A percentile compares a stretch with the other conserved stretches of the same genome.
Conservation (phyloP, 2,113 vertebrate species). For the Nycticryphes semicollaris region DNA sequence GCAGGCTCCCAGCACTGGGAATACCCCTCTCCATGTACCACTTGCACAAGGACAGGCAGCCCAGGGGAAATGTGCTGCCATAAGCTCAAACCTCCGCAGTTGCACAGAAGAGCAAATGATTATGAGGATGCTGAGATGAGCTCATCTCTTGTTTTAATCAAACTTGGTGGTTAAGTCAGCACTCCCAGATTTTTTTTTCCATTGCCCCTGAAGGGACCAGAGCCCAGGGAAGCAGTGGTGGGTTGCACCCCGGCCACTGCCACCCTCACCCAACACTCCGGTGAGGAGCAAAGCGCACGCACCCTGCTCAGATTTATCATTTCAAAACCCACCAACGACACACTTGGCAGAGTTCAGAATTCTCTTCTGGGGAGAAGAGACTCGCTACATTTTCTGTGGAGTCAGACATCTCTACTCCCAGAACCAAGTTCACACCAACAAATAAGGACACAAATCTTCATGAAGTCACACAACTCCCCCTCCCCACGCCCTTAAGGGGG, state of each 20-base stretch:
- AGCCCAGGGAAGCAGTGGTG: not conserved
- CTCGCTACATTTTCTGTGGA: not conserved
- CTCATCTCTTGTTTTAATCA: not conserved
- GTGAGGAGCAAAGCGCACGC: not conserved
- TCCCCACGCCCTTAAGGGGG: not conserved
- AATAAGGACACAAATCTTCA: not conserved
- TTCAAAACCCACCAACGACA: not conserved
- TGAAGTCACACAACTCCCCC: not conserved
- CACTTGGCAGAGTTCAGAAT: not conserved
- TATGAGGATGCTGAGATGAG: not conserved
- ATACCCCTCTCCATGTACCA: fast-evolving
- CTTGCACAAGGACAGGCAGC: not conserved
- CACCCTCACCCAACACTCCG: fast-evolving
- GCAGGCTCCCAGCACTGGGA: not conserved
- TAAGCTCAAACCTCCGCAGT: not conserved
- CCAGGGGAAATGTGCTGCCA: not conserved
- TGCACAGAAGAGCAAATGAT: not conserved
- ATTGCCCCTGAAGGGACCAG: not conserved
- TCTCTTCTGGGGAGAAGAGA: not conserved
- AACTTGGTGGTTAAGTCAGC: not conserved
- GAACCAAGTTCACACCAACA: not conserved
- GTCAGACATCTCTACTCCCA: not conserved
- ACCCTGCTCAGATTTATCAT: not conserved
- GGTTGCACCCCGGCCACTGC: not conserved
- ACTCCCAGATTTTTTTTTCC: not conserved